Evolutionary conservation across 2,797 vertebrate genomes (phyloP).

Genomic region (Brotula barbata): DNA sequence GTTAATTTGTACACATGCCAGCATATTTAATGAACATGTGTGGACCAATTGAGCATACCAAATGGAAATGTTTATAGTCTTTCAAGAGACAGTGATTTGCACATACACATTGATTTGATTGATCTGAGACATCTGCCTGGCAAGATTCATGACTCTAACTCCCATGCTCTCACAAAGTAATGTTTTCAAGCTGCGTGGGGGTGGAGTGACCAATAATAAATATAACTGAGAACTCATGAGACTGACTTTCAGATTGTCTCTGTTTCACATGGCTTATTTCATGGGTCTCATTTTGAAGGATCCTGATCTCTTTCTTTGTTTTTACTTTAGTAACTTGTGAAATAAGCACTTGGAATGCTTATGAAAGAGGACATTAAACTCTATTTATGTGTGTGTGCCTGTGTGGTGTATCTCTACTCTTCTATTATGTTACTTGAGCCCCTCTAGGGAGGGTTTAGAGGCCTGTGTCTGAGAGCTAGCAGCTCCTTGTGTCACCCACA

Average conservation of each 20-base stretch:
- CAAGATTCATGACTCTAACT: slow-evolving; percentile 56
- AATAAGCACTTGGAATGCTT: slow-evolving; percentile 9
- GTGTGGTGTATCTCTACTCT: slow-evolving; percentile 26
- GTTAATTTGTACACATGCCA: not conserved
- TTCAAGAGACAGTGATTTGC: slow-evolving; percentile 51
- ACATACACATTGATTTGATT: slow-evolving; percentile 39
- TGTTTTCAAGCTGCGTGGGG: slow-evolving; percentile 72
- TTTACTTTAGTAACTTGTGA: slow-evolving; percentile 9
- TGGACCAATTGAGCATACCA: not conserved
- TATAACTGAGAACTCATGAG: slow-evolving; percentile 36
- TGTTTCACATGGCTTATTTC: slow-evolving; percentile 16
- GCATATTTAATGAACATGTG: not conserved
- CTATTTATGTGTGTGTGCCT: slow-evolving; percentile 20
- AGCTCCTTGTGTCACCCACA: slow-evolving; percentile 36
- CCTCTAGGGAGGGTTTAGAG: slow-evolving; percentile 66
- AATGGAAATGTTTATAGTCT: slow-evolving; percentile 24
- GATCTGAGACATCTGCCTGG: slow-evolving; percentile 54
- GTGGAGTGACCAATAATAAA: slow-evolving; percentile 54
- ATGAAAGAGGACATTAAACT: slow-evolving; percentile 10
- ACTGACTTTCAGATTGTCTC: slow-evolving; percentile 34
- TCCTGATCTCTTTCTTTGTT: slow-evolving; percentile 1
- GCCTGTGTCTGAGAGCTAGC: slow-evolving; percentile 52
- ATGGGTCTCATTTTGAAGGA: not conserved
- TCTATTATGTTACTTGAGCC: slow-evolving; percentile 64
- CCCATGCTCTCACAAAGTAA: slow-evolving; percentile 62